Conservation (phyloP, 2,888 invertebrate species). For the Caenorhabditis panamensis region DNA sequence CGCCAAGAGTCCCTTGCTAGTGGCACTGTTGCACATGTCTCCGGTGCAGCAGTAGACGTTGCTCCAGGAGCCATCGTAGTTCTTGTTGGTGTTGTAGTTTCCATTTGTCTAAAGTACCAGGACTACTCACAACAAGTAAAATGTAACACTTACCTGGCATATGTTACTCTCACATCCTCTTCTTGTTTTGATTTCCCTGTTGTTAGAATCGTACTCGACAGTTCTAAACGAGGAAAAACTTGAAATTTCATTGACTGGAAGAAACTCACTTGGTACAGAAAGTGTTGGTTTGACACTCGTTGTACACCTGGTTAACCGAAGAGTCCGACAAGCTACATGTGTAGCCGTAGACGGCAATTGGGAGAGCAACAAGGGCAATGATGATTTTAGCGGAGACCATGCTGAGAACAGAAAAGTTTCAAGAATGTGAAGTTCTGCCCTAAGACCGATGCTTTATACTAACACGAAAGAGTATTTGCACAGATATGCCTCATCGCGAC, state of each 20-base stretch:
- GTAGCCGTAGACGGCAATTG: conserved; percentile 24
- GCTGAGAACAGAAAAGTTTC: background rate
- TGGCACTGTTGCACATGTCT: conserved; percentile 60
- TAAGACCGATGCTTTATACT: conserved; percentile 25
- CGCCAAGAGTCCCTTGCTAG: conserved; percentile 28
- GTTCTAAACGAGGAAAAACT: conserved; percentile 31
- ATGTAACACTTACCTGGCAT: conserved; percentile 19
- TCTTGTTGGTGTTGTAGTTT: conserved; percentile 22
- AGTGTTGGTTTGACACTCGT: conserved; percentile 20
- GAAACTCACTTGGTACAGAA: conserved; percentile 44
- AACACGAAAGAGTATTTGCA: conserved; percentile 19
- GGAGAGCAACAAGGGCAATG: conserved; percentile 14
- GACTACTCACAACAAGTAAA: background rate
- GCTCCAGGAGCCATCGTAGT: conserved; percentile 24
- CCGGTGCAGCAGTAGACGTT: conserved; percentile 52
- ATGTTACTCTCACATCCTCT: conserved; percentile 33
- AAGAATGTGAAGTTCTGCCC: conserved; percentile 9
- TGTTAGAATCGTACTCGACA: conserved; percentile 20
- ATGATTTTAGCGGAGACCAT: conserved; percentile 35
- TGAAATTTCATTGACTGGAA: too few species aligned
- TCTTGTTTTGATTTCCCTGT: conserved; percentile 20
- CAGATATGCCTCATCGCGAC: conserved; percentile 45
- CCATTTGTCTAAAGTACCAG: conserved; percentile 31
- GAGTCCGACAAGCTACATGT: conserved; percentile 22
- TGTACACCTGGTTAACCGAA: conserved; percentile 5